A percentile compares a stretch with the other conserved stretches of the same genome.
Conservation (phyloP, 2,113 vertebrate genomes). For the Archocentrus centrarchus region DNA sequence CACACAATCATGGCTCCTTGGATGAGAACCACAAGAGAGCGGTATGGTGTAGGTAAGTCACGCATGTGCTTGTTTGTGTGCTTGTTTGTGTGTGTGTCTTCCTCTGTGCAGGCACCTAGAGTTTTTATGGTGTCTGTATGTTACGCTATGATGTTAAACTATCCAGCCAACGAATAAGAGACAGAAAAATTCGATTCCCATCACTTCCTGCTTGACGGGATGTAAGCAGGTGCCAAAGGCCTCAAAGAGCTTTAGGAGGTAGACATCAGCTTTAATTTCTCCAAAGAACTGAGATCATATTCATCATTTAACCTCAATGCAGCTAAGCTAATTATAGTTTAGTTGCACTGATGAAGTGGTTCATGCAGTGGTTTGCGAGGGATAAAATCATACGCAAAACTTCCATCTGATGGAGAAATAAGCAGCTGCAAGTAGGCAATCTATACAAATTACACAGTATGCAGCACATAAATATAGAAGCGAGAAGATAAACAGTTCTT, state of each 20-base stretch:
- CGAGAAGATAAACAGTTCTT: background rate
- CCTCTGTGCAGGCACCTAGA: background rate
- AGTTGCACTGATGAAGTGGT: background rate
- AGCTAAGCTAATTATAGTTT: background rate
- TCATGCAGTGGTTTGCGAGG: background rate
- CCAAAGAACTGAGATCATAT: background rate
- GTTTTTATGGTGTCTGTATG: background rate
- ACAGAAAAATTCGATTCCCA: background rate
- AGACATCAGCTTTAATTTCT: background rate
- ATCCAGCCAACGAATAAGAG: background rate
- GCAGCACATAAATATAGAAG: background rate
- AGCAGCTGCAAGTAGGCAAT: background rate
- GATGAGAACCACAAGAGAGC: conserved; percentile 65
- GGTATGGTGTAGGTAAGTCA: conserved; percentile 81
- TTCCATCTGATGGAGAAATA: background rate
- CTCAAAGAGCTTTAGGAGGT: conserved; percentile 11
- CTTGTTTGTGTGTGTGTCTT: background rate
- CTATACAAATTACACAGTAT: background rate
- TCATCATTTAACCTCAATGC: background rate
- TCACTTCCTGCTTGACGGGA: conserved; percentile 75
- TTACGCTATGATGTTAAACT: background rate
- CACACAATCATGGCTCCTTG: conserved; percentile 77
- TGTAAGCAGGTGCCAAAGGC: conserved; percentile 66
- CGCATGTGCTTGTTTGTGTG: background rate
- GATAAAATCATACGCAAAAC: background rate